Base-by-base conservation (phyloP, 2,797 vertebrate genomes). In the Glossophaga mutica region DNA sequence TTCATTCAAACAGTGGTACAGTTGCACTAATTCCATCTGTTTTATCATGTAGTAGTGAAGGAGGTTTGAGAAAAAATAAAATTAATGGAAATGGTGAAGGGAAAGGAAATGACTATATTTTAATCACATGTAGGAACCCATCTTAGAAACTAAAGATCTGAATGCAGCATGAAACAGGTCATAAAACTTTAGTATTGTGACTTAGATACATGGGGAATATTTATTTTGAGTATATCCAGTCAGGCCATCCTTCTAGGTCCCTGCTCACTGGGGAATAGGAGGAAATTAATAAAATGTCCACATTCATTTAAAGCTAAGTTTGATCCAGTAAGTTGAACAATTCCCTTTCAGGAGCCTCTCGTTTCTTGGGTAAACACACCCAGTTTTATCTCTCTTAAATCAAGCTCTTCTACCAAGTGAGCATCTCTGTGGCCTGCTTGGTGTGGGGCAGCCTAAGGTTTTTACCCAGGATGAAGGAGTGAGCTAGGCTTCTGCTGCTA, bases 11-110 rank as follows among this genome's bases (percentile, higher is more conserved):
- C 85, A 99, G 96, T 98, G 98, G 98, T 87, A 98, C 99, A 94
- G 97, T 99, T n/a, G 98, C 98, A 0, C 99, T 98, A 98, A 97
- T 99, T 74, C 98, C 98, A 79, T 99, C 99, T 7, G 98, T 99
- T 97, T 99, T 99, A 98, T 95, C 99, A 48, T 99, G 98, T 67
- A 97, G 50, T 99, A 98, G 98, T 8, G 98, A 98, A 67, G 98
- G 99, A 99, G 96, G 98, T 99, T 98, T 95, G 39, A 95, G 46
- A 92, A 88, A 81, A 74, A 68, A 73, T 46, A 81, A 92, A 74
- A 70, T 34, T 16, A 91, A 71, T 6, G 39, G 57, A 55, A 29
- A 42, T 37, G 2, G 70, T 73, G 50, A 88, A 59, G 42, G 37
- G 48, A 10, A 39, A 32, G 26, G 62, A 26, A 83, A 52, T 5